Evolutionary conservation across 2,888 invertebrate species (phyloP).

Genomic region (Atrina japonica): DNA sequence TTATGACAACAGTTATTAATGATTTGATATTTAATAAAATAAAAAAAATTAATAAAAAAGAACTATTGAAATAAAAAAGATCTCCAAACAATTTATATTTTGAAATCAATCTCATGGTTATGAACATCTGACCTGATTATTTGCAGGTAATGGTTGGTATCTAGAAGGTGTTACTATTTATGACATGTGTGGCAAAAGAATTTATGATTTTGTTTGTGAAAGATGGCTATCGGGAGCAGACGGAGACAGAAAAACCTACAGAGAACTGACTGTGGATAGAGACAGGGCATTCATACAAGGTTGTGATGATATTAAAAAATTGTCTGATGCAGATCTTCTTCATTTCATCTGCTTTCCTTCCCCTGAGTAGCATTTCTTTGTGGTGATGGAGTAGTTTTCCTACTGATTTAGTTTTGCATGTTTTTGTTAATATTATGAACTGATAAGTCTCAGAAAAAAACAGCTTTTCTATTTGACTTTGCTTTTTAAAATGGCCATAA

Average conservation of each 20-base stretch:
- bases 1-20: too few relatives aligned
- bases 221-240: constrained; percentile 76
- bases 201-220: constrained; percentile 74
- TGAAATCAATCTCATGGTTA: too few relatives aligned
- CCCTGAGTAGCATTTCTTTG: neutral
- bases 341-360: constrained; percentile 24
- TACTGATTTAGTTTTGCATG: neutral
- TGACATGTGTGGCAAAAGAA: constrained; percentile 69
- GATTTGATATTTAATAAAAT: too few relatives aligned
- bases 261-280: constrained; percentile 65
- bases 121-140: too few relatives aligned
- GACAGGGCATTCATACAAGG: constrained; percentile 71
- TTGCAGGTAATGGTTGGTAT: constrained; percentile 78
- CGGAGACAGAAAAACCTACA: constrained; percentile 73
- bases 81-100: too few relatives aligned
- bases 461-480: too few relatives aligned
- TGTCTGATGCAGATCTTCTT: constrained; percentile 25
- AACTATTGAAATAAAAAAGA: too few relatives aligned
- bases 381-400: neutral
- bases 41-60: too few relatives aligned
- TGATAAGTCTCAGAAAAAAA: too few relatives aligned
- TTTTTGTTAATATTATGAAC: neutral
- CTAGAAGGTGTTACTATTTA: constrained; percentile 74
- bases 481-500: too few relatives aligned
- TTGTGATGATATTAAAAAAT: constrained; percentile 31